Evolutionary conservation across 2,797 vertebrate species (phyloP), one percentile per base, ranked within the genome.

Genomic region (Tragelaphus oryx): DNA sequence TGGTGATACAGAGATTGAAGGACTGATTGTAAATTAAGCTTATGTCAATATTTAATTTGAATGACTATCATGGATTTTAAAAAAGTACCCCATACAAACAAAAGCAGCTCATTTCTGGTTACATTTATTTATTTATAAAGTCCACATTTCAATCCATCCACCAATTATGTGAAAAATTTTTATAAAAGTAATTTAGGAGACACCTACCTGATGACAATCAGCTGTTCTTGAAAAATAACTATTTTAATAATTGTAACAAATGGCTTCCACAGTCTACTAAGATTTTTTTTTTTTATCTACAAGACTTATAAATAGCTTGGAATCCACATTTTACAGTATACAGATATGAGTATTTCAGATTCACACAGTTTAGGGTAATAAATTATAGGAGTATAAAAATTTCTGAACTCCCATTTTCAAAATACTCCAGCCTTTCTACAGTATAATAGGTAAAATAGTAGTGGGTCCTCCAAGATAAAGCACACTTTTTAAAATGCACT

Each of bases 271-370:
- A 95, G 80, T 83, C 13, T 55, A 91, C 37, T 37, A 52, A 12
- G 33, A 18, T 68, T 22, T 11, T 65, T 79, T 94, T 33, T 94
- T 91, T 62, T 9, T 59, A 91, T 89, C 46, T 50, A 30, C 52
- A 96, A 94, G 55, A 81, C 18, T 83, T 82, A 68, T 30, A 83
- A 94, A 91, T 68, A 87, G 18, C 55, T 65, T 83, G 79, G 76
- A 95, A 95, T 46, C 55, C 18, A 82, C 30, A 48, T 83, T 93
- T 75, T 94, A 76, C 94, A 65, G 44, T 46, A 13, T 48, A 16
- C 30, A 76, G n/a, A 59, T 37, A 44, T 4, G 14, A 94, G 46
- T 91, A 62, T 75, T 85, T 93, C 68, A 89, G 57, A 94, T 90
- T 87, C n/a, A 57, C 3, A 74, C 16, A 54, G 18, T 68, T 79